phyloP scores from a whole-genome alignment of 2,113 vertebrate genomes.

The Gnathonemus longibarbis region DNA sequence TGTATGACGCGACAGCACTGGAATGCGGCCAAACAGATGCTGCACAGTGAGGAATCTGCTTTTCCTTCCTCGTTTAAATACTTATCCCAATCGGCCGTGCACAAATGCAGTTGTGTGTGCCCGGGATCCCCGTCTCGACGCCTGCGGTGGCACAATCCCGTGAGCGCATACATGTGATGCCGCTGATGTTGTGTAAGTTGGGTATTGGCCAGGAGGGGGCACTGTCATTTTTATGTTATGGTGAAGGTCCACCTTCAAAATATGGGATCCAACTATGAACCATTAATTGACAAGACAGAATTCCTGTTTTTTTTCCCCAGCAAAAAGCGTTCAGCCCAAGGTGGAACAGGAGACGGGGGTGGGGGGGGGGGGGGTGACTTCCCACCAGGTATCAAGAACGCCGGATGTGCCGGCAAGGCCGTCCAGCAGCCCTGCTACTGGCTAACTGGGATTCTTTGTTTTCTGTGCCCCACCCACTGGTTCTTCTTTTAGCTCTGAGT shows the following conservation, averaged over 20 bases:
- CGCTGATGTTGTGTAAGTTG: neutral
- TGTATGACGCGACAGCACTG: constrained; percentile 9
- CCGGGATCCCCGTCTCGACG: neutral
- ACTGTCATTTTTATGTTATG: neutral
- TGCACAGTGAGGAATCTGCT: constrained; percentile 14
- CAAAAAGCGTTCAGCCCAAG: too few species aligned
- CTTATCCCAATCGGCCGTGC: neutral
- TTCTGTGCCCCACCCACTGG: neutral
- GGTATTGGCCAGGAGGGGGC: neutral
- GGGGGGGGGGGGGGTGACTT: neutral
- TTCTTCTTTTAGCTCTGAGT: neutral
- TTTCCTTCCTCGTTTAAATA: constrained; percentile 18
- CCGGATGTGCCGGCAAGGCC: neutral
- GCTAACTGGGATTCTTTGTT: neutral
- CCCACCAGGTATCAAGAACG: neutral
- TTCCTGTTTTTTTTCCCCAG: too few species aligned
- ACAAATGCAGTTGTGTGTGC: neutral
- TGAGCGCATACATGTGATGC: neutral
- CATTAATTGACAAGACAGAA: neutral
- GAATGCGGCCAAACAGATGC: constrained; percentile 24
- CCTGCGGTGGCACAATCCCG: neutral
- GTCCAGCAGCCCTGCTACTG: neutral
- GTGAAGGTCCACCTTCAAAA: neutral
- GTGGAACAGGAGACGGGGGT: neutral
- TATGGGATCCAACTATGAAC: neutral